Evolutionary conservation across 2,888 invertebrate species (phyloP), one percentile per base, ranked within the genome.

Genomic region (Baccha elongata): DNA sequence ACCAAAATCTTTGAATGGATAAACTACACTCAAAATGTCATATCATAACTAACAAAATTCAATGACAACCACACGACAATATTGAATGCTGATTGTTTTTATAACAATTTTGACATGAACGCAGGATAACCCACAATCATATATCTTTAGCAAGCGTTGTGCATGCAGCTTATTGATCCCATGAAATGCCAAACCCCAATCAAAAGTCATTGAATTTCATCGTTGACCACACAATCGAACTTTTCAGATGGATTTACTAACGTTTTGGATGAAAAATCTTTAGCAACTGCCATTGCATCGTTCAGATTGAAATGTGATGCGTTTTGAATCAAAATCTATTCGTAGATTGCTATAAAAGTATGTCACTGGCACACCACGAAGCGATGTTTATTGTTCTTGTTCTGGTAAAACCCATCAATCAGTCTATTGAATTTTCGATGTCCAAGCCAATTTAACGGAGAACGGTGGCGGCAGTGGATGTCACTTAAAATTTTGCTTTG

Each of bases 131-230:
- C 6, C 26, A 15, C 8, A 15, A 10, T 50, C 15, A 3, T n/a
- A n/a, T n/a, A n/a, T n/a, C n/a, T n/a, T n/a, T n/a, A n/a, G n/a
- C n/a, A n/a, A n/a, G n/a, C n/a, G n/a, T n/a, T n/a, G n/a, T n/a
- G n/a, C n/a, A n/a, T n/a, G n/a, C 37, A n/a, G 13, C 1, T 13
- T 40, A 40, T 40, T 40, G 37, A 40, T 40, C 3, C 8, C 13
- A 13, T 13, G 1, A 40, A 40, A 40, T n/a, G 4, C 0, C n/a
- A 10, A 8, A 32, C 5, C 6, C n/a, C 53, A 55, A 55, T 55
- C 35, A 37, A 55, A 46, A 55, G 1, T 21, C 21, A 55, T 53
- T 32, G 32, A 32, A 53, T 55, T 55, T 55, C 53, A 55, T 55
- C 35, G 53, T 21, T 55, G 53, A 55, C 53, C 53, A 37, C 21